Percentiles rank a stretch among this genome's conserved stretches.
Evolutionary conservation across 2,888 invertebrate species (phyloP).

Genomic region (Eumerus sabulonum): DNA sequence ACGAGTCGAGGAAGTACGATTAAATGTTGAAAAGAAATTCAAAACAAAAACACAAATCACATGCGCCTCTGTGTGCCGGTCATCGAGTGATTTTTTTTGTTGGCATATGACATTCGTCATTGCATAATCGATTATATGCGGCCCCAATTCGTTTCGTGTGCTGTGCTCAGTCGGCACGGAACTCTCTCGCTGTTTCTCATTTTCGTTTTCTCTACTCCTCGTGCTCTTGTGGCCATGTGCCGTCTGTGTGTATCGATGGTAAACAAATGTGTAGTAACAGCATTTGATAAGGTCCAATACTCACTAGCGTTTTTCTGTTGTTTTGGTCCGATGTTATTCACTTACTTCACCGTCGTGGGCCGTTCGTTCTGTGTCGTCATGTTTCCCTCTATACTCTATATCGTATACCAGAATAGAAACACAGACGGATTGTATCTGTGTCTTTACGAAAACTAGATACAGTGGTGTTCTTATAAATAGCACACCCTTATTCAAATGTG

Average conservation of each 20-base stretch:
- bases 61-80: slow-evolving; percentile 19
- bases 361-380: slow-evolving; percentile 25
- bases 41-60: not conserved
- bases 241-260: slow-evolving; percentile 18
- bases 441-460: not conserved
- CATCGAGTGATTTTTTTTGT: slow-evolving; percentile 21
- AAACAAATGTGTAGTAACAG: slow-evolving; percentile 38
- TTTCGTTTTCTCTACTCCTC: no score
- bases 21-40: not conserved
- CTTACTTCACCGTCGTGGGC: not conserved
- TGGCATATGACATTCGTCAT: slow-evolving; percentile 7
- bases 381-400: slow-evolving; percentile 14
- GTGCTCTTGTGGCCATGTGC: not conserved
- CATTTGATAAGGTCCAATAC: slow-evolving; percentile 8
- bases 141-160: no score
- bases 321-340: not conserved
- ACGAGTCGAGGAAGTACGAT: not conserved
- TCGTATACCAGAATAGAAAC: slow-evolving; percentile 12
- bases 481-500: no score
- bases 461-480: no score
- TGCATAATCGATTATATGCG: slow-evolving; percentile 23
- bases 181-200: no score
- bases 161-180: no score
- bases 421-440: slow-evolving; percentile 10
- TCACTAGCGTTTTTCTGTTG: slow-evolving; percentile 10